phyloP scores from a whole-genome alignment of 2,888 invertebrate species.

The Leptopilina drosophilae region DNA sequence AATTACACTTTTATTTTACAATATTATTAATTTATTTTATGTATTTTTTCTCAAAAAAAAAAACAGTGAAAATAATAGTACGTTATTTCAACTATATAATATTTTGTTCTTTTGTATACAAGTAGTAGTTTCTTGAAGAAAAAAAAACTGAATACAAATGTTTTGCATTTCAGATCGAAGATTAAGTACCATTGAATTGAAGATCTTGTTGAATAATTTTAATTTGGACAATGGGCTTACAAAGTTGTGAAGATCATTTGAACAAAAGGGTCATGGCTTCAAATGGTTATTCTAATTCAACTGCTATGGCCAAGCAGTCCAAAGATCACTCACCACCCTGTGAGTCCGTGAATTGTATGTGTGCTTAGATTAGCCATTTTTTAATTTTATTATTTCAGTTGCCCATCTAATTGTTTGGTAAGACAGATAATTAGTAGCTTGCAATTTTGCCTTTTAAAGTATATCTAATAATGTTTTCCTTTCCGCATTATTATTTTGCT shows the following conservation, averaged over 20 bases:
- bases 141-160: slow-evolving; percentile 33
- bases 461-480: not conserved
- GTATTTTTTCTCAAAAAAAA: too few relatives aligned
- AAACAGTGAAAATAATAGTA: too few relatives aligned
- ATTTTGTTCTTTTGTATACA: not conserved
- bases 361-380: slow-evolving; percentile 73
- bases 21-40: too few relatives aligned
- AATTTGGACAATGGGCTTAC: slow-evolving; percentile 77
- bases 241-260: slow-evolving; percentile 78
- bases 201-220: slow-evolving; percentile 53
- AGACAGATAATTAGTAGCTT: not conserved
- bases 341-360: slow-evolving; percentile 76
- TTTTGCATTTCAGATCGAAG: slow-evolving; percentile 57
- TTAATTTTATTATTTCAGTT: slow-evolving; percentile 42
- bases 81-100: not conserved
- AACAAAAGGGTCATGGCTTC: slow-evolving; percentile 72
- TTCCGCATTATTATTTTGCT: not conserved
- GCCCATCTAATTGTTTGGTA: not conserved
- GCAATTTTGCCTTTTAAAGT: not conserved
- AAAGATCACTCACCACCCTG: slow-evolving; percentile 75
- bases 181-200: slow-evolving; percentile 46
- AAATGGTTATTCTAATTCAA: slow-evolving; percentile 69
- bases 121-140: slow-evolving; percentile 23
- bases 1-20: too few relatives aligned
- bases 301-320: slow-evolving; percentile 63